Evolutionary conservation across 2,888 invertebrate species (phyloP).

Genomic region (Zonitis immaculata): DNA sequence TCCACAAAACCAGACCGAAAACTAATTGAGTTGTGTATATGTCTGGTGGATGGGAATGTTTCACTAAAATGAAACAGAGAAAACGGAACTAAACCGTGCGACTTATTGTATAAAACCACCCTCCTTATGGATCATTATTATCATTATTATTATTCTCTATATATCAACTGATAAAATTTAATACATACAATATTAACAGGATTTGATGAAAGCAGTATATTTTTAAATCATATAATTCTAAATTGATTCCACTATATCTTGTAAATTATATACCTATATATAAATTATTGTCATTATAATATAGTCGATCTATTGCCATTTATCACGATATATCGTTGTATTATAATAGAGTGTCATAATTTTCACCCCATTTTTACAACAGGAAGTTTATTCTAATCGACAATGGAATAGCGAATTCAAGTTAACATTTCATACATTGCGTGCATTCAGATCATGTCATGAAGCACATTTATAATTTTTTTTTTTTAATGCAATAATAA

Average conservation of each 20-base stretch:
- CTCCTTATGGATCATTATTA: constrained; percentile 13
- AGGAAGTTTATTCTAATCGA: constrained; percentile 31
- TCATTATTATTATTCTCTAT: too few species aligned
- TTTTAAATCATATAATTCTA: too few species aligned
- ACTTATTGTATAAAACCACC: constrained; percentile 35
- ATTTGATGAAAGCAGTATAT: too few species aligned
- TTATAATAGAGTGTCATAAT: constrained; percentile 32
- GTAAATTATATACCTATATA: not conserved
- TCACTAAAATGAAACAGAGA: too few species aligned
- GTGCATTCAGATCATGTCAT: not conserved
- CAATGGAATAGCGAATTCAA: constrained; percentile 24
- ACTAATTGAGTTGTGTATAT: constrained; percentile 45
- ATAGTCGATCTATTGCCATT: constrained; percentile 14
- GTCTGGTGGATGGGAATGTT: constrained; percentile 27
- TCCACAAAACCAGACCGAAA: constrained; percentile 38
- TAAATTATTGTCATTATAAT: not conserved
- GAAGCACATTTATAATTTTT: not conserved
- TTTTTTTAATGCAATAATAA: not conserved
- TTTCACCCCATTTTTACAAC: constrained; percentile 24
- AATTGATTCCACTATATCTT: too few species aligned
- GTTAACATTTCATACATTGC: not conserved
- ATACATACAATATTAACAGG: too few species aligned
- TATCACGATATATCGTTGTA: constrained; percentile 30
- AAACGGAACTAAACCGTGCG: constrained; percentile 20
- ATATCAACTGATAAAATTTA: too few species aligned